These are phyloP conservation scores for Romanogobio albipinnatus DNA, from an alignment of 2,113 vertebrate genomes.

Conservation along the genomic window DNA sequence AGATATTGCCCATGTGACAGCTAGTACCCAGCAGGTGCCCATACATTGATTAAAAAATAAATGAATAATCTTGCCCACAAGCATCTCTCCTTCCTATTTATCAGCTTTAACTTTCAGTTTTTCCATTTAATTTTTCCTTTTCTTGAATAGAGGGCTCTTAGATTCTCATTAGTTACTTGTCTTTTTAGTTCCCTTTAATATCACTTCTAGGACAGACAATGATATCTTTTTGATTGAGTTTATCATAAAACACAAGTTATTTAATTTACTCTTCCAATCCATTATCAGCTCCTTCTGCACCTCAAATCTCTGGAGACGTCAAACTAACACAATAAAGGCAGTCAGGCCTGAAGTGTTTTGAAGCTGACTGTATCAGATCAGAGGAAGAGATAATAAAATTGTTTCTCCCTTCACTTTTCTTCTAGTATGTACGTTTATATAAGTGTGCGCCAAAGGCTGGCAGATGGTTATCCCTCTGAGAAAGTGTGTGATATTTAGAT, in stretches of 20 bases:
- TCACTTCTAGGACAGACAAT: slow-evolving; percentile 24
- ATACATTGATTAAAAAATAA: not conserved
- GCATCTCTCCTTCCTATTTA: not conserved
- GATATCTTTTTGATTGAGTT: slow-evolving; percentile 44
- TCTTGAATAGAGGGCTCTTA: not conserved
- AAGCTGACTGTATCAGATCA: slow-evolving; percentile 46
- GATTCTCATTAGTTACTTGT: slow-evolving; percentile 8
- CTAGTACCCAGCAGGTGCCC: not conserved
- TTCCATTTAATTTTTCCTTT: not conserved
- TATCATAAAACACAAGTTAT: slow-evolving; percentile 43
- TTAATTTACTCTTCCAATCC: slow-evolving; percentile 42
- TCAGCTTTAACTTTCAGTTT: not conserved
- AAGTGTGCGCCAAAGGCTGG: not conserved
- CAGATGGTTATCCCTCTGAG: slow-evolving; percentile 21
- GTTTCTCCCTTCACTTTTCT: slow-evolving; percentile 34
- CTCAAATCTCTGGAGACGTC: slow-evolving; percentile 18
- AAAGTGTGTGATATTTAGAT: not conserved
- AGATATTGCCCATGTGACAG: not conserved
- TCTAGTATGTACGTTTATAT: slow-evolving; percentile 13
- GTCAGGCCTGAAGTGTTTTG: slow-evolving; percentile 48
- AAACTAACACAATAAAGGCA: slow-evolving; percentile 34
- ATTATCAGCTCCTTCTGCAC: slow-evolving; percentile 32
- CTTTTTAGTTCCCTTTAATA: slow-evolving; percentile 14
- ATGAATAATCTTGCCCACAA: not conserved
- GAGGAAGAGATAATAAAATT: slow-evolving; percentile 44